phyloP scores from a whole-genome alignment of 2,113 vertebrate genomes.

The Oostethus manadensis region DNA sequence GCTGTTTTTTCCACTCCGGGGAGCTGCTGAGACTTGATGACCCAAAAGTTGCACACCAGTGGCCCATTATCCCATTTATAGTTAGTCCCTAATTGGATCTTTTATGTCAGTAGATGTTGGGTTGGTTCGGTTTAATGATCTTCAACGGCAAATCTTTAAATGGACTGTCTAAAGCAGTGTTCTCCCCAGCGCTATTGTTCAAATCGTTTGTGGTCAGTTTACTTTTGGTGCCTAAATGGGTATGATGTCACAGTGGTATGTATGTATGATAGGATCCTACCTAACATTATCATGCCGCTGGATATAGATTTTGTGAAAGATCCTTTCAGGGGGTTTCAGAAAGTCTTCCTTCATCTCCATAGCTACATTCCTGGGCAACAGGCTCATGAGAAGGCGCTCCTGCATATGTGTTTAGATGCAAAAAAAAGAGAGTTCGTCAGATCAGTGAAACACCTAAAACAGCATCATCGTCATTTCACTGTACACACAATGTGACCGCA shows the following conservation, averaged over 20 bases:
- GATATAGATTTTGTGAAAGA: constrained; percentile 99
- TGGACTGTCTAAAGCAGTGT: constrained; percentile 6
- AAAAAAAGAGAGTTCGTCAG: background rate
- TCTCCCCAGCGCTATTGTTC: constrained; percentile 8
- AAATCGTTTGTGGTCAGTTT: constrained; percentile 14
- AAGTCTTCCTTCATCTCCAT: constrained; percentile 99
- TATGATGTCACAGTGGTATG: constrained; percentile 9
- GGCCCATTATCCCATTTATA: background rate
- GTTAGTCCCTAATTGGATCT: constrained; percentile 11
- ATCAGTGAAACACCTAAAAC: background rate
- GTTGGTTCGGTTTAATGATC: constrained; percentile 4
- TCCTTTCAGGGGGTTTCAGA: constrained; percentile 95
- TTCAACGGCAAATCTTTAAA: constrained; percentile 14
- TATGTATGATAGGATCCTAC: constrained; percentile 59
- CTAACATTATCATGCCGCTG: constrained; percentile 99
- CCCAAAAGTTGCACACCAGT: constrained; percentile 9
- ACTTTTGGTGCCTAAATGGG: background rate
- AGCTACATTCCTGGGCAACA: constrained; percentile 96
- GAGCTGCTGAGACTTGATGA: constrained; percentile 10
- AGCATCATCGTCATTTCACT: too few relatives aligned
- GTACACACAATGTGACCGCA: constrained; percentile 58
- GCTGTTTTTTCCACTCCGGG: constrained; percentile 4
- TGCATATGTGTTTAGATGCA: constrained; percentile 43
- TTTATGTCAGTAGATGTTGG: constrained; percentile 7
- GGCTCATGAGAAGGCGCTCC: constrained; percentile 98